Conservation (phyloP, 1,140 invertebrate species). For the Drosophila triauraria region DNA sequence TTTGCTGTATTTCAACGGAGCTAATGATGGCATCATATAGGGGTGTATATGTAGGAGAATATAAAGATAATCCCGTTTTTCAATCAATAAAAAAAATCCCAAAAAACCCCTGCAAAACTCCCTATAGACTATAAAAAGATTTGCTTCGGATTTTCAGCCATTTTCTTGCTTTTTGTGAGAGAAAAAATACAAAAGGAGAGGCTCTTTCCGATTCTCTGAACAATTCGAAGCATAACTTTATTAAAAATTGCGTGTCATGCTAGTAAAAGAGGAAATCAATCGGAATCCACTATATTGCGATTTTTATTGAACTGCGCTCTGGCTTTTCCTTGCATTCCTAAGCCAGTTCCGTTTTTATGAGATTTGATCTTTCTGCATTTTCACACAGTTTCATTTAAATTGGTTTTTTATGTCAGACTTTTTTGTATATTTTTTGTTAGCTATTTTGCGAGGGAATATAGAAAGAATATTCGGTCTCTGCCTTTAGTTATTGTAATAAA, state of each 20-base stretch:
- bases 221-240: constrained; percentile 51
- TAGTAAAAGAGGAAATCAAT: not conserved
- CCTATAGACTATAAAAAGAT: not conserved
- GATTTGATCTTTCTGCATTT: not conserved
- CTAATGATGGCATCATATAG: constrained; percentile 32
- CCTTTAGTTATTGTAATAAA: not conserved
- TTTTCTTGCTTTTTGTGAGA: not conserved
- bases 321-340: not conserved
- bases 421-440: not conserved
- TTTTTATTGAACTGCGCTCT: not conserved
- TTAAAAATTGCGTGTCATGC: constrained; percentile 12
- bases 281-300: not conserved
- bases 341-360: not conserved
- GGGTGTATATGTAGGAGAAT: constrained; percentile 4
- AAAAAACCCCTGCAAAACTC: constrained; percentile 8
- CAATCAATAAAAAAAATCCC: not conserved
- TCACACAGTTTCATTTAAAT: not conserved
- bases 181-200: not conserved
- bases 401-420: not conserved
- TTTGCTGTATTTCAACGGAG: constrained; percentile 9
- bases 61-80: constrained; percentile 14
- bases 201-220: constrained; percentile 36
- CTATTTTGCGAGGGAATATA: too few relatives aligned
- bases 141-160: not conserved
- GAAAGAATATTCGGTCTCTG: not conserved